These are phyloP conservation scores for Ariolimax columbianus DNA, from an alignment of 2,888 invertebrate genomes.

Conservation along the genomic window DNA sequence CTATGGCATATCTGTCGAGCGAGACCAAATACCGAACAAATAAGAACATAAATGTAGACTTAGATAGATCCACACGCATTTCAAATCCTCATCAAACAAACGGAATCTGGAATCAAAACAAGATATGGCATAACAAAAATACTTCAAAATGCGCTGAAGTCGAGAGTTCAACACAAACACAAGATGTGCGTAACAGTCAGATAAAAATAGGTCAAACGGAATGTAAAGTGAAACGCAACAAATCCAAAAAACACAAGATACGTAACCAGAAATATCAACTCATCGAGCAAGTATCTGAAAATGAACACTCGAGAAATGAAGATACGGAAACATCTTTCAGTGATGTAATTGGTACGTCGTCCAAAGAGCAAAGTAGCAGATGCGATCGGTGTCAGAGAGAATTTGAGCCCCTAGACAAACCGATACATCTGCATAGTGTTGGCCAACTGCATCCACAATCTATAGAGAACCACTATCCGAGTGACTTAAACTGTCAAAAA, in stretches of 20 bases:
- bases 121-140: not conserved
- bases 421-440: not conserved
- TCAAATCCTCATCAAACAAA: not conserved
- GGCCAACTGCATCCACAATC: not conserved
- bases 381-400: not conserved
- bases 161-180: not conserved
- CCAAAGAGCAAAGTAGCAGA: not conserved
- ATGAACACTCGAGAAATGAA: not conserved
- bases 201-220: not conserved
- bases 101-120: not conserved
- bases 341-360: not conserved
- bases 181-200: not conserved
- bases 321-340: not conserved
- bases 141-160: not conserved
- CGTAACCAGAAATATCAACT: not conserved
- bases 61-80: not conserved
- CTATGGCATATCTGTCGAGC: not conserved
- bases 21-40: not conserved
- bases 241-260: not conserved
- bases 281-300: not conserved
- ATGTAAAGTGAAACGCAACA: not conserved
- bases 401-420: not conserved
- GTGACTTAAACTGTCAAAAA: not conserved
- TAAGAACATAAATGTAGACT: not conserved
- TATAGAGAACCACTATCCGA: not conserved